phyloP scores from a whole-genome alignment of 2,888 invertebrate genomes.

The Drosophila infuscata region DNA sequence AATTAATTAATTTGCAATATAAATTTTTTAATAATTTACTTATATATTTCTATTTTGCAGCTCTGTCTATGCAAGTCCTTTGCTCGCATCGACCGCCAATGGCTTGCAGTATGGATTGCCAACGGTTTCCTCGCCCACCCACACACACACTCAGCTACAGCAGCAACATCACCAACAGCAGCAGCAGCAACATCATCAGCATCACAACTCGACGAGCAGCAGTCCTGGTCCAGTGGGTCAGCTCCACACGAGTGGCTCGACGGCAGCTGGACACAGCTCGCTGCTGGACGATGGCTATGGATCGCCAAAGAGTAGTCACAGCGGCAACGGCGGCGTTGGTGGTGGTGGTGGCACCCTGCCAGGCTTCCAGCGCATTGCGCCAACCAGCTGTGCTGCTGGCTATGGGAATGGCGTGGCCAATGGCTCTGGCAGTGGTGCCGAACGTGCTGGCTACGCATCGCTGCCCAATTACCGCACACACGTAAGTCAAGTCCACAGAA shows the following conservation, averaged over 20 bases:
- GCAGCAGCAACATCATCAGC: constrained; percentile 65
- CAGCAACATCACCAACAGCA: constrained; percentile 64
- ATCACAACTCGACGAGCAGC: constrained; percentile 67
- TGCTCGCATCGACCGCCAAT: constrained; percentile 81
- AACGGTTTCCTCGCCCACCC: constrained; percentile 65
- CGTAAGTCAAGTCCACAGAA: constrained; percentile 67
- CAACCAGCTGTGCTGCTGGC: constrained; percentile 59
- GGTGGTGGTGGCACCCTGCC: constrained; percentile 79
- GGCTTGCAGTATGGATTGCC: constrained; percentile 82
- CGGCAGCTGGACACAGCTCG: constrained; percentile 55
- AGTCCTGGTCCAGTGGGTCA: constrained; percentile 66
- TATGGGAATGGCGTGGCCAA: constrained; percentile 66
- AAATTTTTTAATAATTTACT: constrained; percentile 1
- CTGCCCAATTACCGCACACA: constrained; percentile 82
- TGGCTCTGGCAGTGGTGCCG: constrained; percentile 65
- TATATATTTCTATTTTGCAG: constrained; percentile 63
- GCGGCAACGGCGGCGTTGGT: constrained; percentile 71
- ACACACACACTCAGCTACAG: constrained; percentile 55
- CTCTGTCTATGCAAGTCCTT: constrained; percentile 83
- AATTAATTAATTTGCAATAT: neutral
- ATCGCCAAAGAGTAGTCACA: constrained; percentile 81
- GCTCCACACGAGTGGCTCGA: constrained; percentile 58
- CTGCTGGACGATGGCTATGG: constrained; percentile 82
- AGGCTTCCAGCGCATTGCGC: constrained; percentile 83
- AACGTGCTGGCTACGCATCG: constrained; percentile 78